Percentiles rank a stretch among this genome's conserved stretches.
Evolutionary conservation across 2,888 invertebrate genomes (phyloP).

Genomic region (Chironomus tentans): DNA sequence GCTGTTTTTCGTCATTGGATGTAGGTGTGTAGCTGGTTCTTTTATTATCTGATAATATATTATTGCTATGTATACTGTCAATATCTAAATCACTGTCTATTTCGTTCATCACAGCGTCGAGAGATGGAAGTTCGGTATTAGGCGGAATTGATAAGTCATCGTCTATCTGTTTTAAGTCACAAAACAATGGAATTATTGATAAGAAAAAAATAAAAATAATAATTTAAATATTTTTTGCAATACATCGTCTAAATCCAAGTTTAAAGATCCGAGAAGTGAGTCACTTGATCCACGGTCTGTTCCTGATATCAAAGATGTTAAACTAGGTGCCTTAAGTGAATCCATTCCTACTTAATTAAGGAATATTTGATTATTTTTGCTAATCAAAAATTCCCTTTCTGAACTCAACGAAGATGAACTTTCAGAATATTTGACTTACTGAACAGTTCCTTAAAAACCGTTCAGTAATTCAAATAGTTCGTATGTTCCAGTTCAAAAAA

Average conservation of each 20-base stretch:
- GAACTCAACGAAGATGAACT: background rate
- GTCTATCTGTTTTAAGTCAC: constrained; percentile 50
- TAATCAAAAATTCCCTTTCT: background rate
- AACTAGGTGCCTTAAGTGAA: constrained; percentile 40
- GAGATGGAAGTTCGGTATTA: constrained; percentile 62
- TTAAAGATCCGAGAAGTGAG: constrained; percentile 49
- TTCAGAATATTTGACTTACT: too few relatives aligned
- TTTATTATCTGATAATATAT: constrained; percentile 32
- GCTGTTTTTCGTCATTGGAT: constrained; percentile 34
- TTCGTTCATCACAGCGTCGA: constrained; percentile 75
- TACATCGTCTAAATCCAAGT: constrained; percentile 62
- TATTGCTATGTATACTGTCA: constrained; percentile 40
- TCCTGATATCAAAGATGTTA: constrained; percentile 49
- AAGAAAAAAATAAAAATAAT: too few relatives aligned
- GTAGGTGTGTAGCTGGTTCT: constrained; percentile 38
- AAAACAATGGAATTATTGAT: background rate
- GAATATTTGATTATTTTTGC: background rate
- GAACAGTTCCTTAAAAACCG: too few relatives aligned
- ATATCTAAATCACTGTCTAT: constrained; percentile 56
- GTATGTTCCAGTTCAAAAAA: too few relatives aligned
- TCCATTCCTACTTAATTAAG: constrained; percentile 33
- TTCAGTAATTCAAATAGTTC: too few relatives aligned
- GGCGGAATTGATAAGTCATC: constrained; percentile 70
- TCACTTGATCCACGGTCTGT: constrained; percentile 60
- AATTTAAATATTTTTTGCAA: constrained; percentile 27